Percentiles rank a stretch among this genome's conserved stretches.
These are phyloP conservation scores for Thymelicus sylvestris DNA, from an alignment of 2,888 invertebrate genomes.

Conservation along the genomic window DNA sequence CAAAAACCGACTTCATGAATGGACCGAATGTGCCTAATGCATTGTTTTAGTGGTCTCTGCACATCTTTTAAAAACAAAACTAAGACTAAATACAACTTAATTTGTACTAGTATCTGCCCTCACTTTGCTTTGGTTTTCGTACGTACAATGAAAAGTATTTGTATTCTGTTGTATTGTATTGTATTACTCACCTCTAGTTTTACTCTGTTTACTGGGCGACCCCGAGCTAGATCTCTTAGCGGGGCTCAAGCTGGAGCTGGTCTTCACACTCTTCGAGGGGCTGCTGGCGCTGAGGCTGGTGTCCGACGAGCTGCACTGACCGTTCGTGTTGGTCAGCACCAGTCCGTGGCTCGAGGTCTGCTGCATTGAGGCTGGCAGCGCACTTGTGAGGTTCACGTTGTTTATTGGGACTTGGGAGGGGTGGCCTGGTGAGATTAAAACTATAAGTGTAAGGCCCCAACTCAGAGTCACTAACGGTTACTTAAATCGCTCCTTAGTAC, in stretches of 20 bases:
- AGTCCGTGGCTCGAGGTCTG: conserved; percentile 65
- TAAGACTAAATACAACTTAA: no score
- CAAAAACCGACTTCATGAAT: no score
- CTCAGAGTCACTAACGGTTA: no score
- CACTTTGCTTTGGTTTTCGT: no score
- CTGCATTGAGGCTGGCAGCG: conserved; percentile 66
- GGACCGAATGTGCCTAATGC: no score
- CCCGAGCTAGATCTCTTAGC: conserved; percentile 93
- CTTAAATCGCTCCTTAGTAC: no score
- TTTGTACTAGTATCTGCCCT: no score
- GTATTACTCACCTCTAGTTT: conserved; percentile 88
- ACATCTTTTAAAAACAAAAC: no score
- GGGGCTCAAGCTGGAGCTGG: conserved; percentile 93
- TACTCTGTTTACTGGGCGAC: conserved; percentile 91
- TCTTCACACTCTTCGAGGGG: conserved; percentile 94
- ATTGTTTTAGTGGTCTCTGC: no score
- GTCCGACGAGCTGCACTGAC: conserved; percentile 80
- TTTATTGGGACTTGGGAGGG: conserved; percentile 65
- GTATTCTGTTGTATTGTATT: no score
- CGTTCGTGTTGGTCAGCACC: conserved; percentile 66
- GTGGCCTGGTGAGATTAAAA: conserved; percentile 59
- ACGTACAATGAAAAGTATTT: no score
- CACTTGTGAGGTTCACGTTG: conserved; percentile 70
- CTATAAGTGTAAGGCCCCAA: no score
- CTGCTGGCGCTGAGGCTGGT: conserved; percentile 89